Conservation (phyloP, 2,888 invertebrate species). For the Plutella xylostella region DNA sequence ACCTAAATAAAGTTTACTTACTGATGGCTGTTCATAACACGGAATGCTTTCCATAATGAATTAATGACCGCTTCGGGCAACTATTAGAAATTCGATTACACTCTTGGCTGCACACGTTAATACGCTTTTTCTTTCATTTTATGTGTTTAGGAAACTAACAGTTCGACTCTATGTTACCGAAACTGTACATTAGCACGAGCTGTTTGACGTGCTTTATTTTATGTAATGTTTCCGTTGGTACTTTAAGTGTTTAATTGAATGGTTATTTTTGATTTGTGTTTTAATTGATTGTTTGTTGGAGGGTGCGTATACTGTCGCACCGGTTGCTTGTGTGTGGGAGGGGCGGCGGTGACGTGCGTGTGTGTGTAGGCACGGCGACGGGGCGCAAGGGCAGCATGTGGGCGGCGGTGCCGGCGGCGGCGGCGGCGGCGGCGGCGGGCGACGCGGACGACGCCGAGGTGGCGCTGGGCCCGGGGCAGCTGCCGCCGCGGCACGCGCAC, state of each 20-base stretch:
- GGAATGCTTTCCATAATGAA: slow-evolving; percentile 62
- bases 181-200: slow-evolving; percentile 64
- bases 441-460: slow-evolving; percentile 51
- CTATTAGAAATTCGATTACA: slow-evolving; percentile 66
- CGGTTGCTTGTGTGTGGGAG: not conserved
- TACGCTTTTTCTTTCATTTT: slow-evolving; percentile 63
- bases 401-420: slow-evolving; percentile 61
- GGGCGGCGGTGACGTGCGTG: slow-evolving; percentile 29
- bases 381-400: slow-evolving; percentile 70
- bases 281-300: slow-evolving; percentile 23
- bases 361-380: slow-evolving; percentile 59
- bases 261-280: slow-evolving; percentile 48
- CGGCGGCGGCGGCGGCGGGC: slow-evolving; percentile 41
- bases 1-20: slow-evolving; percentile 35
- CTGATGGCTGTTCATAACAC: slow-evolving; percentile 57
- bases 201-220: slow-evolving; percentile 67
- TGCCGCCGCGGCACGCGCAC: slow-evolving; percentile 81
- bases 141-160: slow-evolving; percentile 58
- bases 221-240: slow-evolving; percentile 57
- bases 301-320: not conserved
- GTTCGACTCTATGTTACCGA: slow-evolving; percentile 49
- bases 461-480: slow-evolving; percentile 83
- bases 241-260: slow-evolving; percentile 61
- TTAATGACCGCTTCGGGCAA: slow-evolving; percentile 59
- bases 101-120: slow-evolving; percentile 67